Evolutionary conservation across 2,888 invertebrate genomes (phyloP), one percentile per base, ranked within the genome.

Genomic region (Phasia obesa): DNA sequence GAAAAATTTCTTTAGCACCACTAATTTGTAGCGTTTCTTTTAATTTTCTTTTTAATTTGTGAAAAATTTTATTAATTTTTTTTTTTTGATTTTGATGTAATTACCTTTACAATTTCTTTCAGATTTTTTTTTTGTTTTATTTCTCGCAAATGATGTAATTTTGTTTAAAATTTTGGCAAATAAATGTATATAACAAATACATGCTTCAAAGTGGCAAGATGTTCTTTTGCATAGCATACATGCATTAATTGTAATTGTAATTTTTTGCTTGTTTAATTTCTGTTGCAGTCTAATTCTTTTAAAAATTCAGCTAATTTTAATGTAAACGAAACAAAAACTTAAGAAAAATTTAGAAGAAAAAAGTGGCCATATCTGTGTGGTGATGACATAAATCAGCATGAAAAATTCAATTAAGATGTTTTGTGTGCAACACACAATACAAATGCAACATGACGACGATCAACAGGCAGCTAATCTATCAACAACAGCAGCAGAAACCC

Each of bases 381-480:
- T 75, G 81, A 84, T 85, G 84, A 84, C 84, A 85, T 85, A 81
- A 85, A 85, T 85, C 85, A 84, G 84, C 85, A 84, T 84, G 84
- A 76, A 83, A 83, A 76, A 80, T 75, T 71, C 84, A 84, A 82
- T 84, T 78, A 84, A 84, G 81, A 85, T 81, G 81, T 78, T 78
- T 78, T 83, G 60, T 71, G 71, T 76, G 79, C 71, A 75, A 76
- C 71, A 70, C 57, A 73, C 81, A 71, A 47, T 42, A 53, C 57
- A 69, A 71, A 65, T 65, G 57, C 64, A 60, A 53, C 65, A 51
- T 27, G 64, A 83, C 51, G 49, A 59, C 62, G 62, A 65, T 49
- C 67, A 62, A 38, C 51, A 64, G 62, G 44, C 77, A 70, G 69
- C 55, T 62, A 53, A 59, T 23, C 25, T 57, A 47, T 67, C 73